Evolutionary conservation across 1,140 invertebrate species (phyloP).

Genomic region (Sweltsa coloradensis): DNA sequence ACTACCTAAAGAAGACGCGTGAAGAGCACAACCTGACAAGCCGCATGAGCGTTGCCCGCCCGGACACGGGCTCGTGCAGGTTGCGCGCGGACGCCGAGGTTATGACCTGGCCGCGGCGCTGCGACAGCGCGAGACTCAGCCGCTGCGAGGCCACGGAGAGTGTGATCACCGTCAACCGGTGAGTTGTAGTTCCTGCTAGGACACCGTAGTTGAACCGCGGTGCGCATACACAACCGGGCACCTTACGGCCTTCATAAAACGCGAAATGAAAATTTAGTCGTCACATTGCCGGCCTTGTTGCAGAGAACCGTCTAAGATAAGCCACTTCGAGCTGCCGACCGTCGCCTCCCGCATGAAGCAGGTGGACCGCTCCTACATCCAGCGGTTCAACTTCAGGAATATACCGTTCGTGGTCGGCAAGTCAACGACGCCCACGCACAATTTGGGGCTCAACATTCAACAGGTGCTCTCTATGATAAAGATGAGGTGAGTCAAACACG

Average conservation of each 20-base stretch:
- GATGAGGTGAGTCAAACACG: no score
- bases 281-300: no score
- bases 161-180: no score
- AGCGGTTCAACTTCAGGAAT: slow-evolving; percentile 31
- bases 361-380: slow-evolving; percentile 31
- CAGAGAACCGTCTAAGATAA: no score
- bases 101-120: background rate
- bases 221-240: no score
- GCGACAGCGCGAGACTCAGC: no score
- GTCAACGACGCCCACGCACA: slow-evolving; percentile 37
- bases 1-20: background rate
- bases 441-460: slow-evolving; percentile 42
- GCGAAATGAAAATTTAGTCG: no score
- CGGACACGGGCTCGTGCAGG: background rate
- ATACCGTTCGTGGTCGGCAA: slow-evolving; percentile 42
- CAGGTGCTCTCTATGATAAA: slow-evolving; percentile 25
- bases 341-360: slow-evolving; percentile 37
- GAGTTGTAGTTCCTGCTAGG: no score
- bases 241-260: no score
- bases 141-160: no score
- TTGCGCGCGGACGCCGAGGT: slow-evolving; percentile 1
- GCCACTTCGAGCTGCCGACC: slow-evolving; percentile 33
- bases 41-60: background rate
- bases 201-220: no score
- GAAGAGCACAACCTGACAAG: slow-evolving; percentile 1